Base-by-base conservation (phyloP, 2,113 vertebrate genomes). In the Passer domesticus region DNA sequence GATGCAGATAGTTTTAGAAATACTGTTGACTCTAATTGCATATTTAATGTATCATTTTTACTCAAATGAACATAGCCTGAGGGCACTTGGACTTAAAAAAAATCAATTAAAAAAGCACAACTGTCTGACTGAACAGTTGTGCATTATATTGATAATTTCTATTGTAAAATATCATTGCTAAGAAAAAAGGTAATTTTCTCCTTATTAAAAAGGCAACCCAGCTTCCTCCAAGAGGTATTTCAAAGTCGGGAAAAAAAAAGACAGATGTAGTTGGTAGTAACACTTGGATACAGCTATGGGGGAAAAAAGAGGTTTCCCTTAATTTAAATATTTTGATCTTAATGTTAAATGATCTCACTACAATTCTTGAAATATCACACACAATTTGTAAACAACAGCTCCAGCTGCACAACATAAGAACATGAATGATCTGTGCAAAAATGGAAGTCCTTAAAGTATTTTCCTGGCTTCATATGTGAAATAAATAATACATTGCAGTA, bases 141-240 rank as follows among this genome's bases (percentile, higher is more conserved):
- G n/a, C 89, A 81, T 80, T 75, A 39, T 60, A 98, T 95, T 83
- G 97, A 98, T 97, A 62, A 87, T 64, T 52, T 69, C 92, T 96
- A 96, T 97, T 97, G 97, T 97, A 87, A 97, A 96, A 96, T 64
- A 92, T 58, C 94, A 97, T 79, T 90, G 87, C 43, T 79, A 96
- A 94, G 76, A 97, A 97, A 64, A 96, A 94, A 95, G 86, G 94
- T 92, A 95, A 95, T 87, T 94, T 79, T 46, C 92, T 94, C 78
- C 93, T 88, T 77, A 95, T 86, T 97, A 94, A 74, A 85, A 96
- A 96, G 59, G 7, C 24, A 86, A 74, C 22, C 2, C 30, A 73
- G 93, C 77, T 93, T 96, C 92, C 44, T 82, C 82, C 1, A 2
- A 85, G 83, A 96, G 60, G 75, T 95, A 95, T 37, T 89, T 83